Conservation (phyloP, 2,888 invertebrate genomes). For the Ptycholaimellus sp. region DNA sequence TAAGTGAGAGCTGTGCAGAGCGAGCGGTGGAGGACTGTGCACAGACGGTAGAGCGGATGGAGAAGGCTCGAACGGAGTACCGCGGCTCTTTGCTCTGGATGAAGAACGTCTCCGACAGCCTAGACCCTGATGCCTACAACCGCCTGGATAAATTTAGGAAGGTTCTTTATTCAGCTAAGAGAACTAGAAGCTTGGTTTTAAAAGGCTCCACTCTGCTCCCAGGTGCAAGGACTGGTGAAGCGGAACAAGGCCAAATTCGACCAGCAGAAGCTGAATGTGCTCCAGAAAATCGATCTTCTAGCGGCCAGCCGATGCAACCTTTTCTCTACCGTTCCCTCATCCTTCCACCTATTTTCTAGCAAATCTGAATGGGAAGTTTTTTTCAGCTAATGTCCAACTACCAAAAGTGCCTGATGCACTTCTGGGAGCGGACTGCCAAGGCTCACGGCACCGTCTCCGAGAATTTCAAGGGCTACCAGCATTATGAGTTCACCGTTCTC, state of each 20-base stretch:
- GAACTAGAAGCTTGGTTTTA: no score
- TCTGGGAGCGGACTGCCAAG: conserved; percentile 55
- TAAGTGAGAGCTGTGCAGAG: no score
- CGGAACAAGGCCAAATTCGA: conserved; percentile 65
- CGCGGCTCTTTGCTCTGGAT: conserved; percentile 64
- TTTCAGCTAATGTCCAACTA: conserved; percentile 49
- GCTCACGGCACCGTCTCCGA: conserved; percentile 36
- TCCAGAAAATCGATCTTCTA: conserved; percentile 92
- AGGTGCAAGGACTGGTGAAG: conserved; percentile 36
- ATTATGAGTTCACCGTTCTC: conserved; percentile 70
- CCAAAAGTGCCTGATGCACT: conserved; percentile 55
- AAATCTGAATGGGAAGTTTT: no score
- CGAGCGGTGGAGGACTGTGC: conserved; percentile 79
- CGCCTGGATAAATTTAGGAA: conserved; percentile 80
- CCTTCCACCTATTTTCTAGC: no score
- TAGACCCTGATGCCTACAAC: conserved; percentile 85
- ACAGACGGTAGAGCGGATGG: conserved; percentile 58
- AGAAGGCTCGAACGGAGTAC: conserved; percentile 78
- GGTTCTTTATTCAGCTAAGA: no score
- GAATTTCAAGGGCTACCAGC: conserved; percentile 45
- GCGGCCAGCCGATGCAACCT: conserved; percentile 93
- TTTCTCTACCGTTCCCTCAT: no score
- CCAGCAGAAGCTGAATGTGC: conserved; percentile 66
- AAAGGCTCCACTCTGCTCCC: no score
- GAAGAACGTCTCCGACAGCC: conserved; percentile 61